Evolutionary conservation across 2,797 vertebrate genomes (phyloP).

Genomic region (Gambelia wislizenii): DNA sequence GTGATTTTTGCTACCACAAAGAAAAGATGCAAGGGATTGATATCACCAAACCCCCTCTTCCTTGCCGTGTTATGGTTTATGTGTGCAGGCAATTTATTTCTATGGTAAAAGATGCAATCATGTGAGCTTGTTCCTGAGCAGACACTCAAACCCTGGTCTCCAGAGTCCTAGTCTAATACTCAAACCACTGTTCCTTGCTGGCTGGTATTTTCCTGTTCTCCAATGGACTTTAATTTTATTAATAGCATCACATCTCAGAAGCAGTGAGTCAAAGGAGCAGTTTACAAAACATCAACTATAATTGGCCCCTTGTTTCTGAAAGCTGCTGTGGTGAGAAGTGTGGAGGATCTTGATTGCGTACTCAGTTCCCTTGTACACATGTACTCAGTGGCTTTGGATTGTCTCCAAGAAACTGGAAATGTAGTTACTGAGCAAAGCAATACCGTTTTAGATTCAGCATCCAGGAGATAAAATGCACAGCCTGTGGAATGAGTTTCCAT

Average conservation of each 20-base stretch:
- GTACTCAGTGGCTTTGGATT: background rate
- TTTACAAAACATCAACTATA: background rate
- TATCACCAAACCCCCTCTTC: background rate
- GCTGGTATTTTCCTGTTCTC: too few species aligned
- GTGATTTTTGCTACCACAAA: too few species aligned
- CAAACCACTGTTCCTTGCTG: too few species aligned
- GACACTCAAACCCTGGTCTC: too few species aligned
- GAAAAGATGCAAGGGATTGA: background rate
- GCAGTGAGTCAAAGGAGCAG: background rate
- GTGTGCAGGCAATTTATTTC: background rate
- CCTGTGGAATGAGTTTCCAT: conserved; percentile 22
- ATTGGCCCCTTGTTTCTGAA: background rate
- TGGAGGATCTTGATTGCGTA: background rate
- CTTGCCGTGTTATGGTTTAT: background rate
- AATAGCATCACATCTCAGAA: background rate
- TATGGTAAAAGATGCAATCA: background rate
- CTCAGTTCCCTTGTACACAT: background rate
- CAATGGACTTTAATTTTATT: too few species aligned
- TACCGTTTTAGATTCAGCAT: conserved; percentile 1
- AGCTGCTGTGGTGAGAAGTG: background rate
- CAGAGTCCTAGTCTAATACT: too few species aligned
- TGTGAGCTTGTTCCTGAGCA: too few species aligned
- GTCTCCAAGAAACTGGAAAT: background rate
- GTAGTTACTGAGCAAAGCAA: conserved; percentile 22
- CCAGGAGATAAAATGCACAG: conserved; percentile 19